Conservation (phyloP, 2,113 vertebrate species). For the Myxocyprinus asiaticus region DNA sequence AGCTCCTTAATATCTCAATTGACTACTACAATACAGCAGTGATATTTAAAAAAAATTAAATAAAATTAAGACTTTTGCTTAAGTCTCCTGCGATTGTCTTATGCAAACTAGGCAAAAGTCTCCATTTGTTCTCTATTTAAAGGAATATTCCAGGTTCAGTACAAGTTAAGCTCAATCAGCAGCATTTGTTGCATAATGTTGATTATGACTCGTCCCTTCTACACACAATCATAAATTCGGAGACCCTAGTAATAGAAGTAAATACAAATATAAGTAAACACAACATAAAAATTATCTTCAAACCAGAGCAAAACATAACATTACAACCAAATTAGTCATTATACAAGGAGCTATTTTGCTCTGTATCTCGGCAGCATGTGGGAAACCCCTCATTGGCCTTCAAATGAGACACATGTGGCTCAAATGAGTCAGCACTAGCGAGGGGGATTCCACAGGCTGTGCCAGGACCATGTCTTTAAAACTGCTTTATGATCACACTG, state of each 20-base stretch:
- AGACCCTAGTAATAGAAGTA: not conserved
- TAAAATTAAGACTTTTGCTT: too few relatives aligned
- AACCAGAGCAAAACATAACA: constrained; percentile 18
- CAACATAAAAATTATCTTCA: constrained; percentile 4
- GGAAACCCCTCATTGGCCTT: constrained; percentile 82
- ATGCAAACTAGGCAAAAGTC: too few relatives aligned
- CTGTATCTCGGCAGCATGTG: constrained; percentile 63
- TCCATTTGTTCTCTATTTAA: too few relatives aligned
- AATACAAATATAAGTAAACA: not conserved
- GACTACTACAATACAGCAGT: not conserved
- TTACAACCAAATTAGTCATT: constrained; percentile 41
- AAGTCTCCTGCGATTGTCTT: too few relatives aligned
- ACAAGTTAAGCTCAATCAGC: too few relatives aligned
- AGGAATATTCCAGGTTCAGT: too few relatives aligned
- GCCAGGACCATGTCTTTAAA: constrained; percentile 67
- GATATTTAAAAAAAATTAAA: not conserved
- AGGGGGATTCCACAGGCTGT: constrained; percentile 82
- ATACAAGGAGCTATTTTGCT: constrained; percentile 54
- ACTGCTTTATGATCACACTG: constrained; percentile 75
- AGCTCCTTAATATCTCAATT: not conserved
- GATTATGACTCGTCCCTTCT: not conserved
- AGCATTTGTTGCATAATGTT: too few relatives aligned
- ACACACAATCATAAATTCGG: not conserved
- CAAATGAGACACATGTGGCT: constrained; percentile 82
- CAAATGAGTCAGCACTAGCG: constrained; percentile 86